Base-by-base conservation (phyloP, 2,888 invertebrate genomes). In the Trachelus troglodyta region DNA sequence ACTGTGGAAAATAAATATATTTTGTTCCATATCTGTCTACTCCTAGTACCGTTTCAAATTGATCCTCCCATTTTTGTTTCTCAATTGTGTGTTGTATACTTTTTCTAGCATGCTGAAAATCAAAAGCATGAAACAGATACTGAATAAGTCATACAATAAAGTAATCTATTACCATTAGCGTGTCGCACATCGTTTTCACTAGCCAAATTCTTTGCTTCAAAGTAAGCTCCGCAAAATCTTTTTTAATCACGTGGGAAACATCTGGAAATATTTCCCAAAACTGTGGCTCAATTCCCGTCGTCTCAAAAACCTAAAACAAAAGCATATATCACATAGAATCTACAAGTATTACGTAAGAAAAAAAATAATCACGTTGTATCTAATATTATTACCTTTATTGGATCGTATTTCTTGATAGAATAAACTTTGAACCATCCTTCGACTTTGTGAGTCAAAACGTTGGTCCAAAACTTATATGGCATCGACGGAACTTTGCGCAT, bases 391-490 rank as follows among this genome's bases (percentile, higher is more conserved):
- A 56, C 56, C 23, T 56, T 56, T 56, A 74, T 40, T 30, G 74
- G 31, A 40, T 74, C 30, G 37, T 30, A 33, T 40, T 76, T 40
- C 75, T 40, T 34, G n/a, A 74, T 75, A 56, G 56, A 56, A 56
- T 56, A 93, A 69, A 91, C 84, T 84, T 93, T 93, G 87, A 93
- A 94, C 94, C 94, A 94, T 33, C 89, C 86, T 34, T 91, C 88
- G 34, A 93, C 88, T 83, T 92, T 92, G 77, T 91, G 88, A 34
- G 90, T 86, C 71, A 94, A 88, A 81, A 93, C 92, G 74, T 92
- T 90, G 37, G 93, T 93, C 94, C 94, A 94, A 76, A 93, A 92
- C 80, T 91, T 90, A 85, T 94, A 94, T 4, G 94, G 93, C 94
- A 94, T 94, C 40, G 92, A 88, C 37, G 93, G 93, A 81, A 92